Percentiles rank a stretch among this genome's conserved stretches.
phyloP scores from a whole-genome alignment of 2,797 vertebrate species.

The Scomberomorus guttatus region DNA sequence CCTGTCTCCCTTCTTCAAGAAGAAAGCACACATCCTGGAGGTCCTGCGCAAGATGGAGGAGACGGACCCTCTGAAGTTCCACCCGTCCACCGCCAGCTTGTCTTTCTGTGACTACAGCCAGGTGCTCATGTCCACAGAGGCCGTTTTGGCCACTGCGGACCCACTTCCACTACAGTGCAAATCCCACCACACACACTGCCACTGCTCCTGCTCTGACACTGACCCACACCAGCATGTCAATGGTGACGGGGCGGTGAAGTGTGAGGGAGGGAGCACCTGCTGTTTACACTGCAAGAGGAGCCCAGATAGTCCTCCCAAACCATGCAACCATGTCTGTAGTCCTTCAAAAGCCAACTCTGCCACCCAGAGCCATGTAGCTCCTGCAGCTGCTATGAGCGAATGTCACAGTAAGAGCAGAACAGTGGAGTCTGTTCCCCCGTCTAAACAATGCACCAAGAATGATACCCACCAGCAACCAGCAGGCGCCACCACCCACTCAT shows the following conservation, averaged over 20 bases:
- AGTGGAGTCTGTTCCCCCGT: conserved; percentile 60
- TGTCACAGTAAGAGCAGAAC: conserved; percentile 75
- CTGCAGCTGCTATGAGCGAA: conserved; percentile 69
- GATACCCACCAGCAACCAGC: conserved; percentile 79
- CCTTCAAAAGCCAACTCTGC: conserved; percentile 78
- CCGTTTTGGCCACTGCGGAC: conserved; percentile 78
- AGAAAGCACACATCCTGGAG: conserved; percentile 98
- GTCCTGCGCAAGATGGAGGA: conserved; percentile 96
- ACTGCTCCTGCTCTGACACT: conserved; percentile 80
- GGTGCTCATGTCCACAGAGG: conserved; percentile 86
- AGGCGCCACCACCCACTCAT: conserved; percentile 74
- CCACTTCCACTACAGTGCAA: conserved; percentile 76
- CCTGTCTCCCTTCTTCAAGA: conserved; percentile 95
- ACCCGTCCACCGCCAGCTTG: conserved; percentile 83
- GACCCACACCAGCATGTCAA: conserved; percentile 85
- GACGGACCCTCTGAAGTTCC: conserved; percentile 90
- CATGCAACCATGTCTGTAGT: conserved; percentile 82
- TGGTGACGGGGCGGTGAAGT: conserved; percentile 82
- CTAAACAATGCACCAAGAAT: conserved; percentile 65
- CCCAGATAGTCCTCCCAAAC: conserved; percentile 83
- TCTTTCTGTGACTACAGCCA: conserved; percentile 88
- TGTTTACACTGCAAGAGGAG: conserved; percentile 87
- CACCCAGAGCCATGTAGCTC: conserved; percentile 74
- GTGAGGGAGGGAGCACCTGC: conserved; percentile 85
- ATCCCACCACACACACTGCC: conserved; percentile 82